Base-by-base conservation (phyloP, 2,888 invertebrate genomes). In the Gibbula magus region DNA sequence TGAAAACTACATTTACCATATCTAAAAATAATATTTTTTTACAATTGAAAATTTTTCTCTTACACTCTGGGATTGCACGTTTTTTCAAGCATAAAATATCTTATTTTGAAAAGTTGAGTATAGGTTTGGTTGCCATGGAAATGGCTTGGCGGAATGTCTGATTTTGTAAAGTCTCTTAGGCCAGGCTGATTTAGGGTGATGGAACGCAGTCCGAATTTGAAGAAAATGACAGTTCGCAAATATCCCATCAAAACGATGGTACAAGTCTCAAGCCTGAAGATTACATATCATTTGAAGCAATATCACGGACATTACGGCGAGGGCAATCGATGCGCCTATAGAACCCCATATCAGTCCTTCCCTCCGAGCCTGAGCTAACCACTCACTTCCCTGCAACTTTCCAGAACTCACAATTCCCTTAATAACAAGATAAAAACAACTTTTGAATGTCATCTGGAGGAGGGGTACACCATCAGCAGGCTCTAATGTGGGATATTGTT, bases 261-360 rank as follows among this genome's bases (percentile, higher is more conserved):
- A 35, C 70, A 70, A 70, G 35, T 39, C 70, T 35, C 39, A 39
- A 20, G 70, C 39, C 35, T 13, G 70, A 70, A 39, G 70, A 70
- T 70, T 70, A 70, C 70, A 70, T 70, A 70, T 70, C 70, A 70
- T 70, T 70, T 39, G 32, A 20, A 35, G 35, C 70, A 39, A 70
- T 70, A 70, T 70, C 70, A 70, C 7, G 35, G 70, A 70, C 70
- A 70, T 70, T 70, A 70, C 35, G 3, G 70, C n/a, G n/a, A 45
- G 70, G 70, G 35, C 70, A 70, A 70, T 70, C 70, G 39, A 70
- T 75, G 67, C 76, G 79, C 70, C 70, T 70, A 76, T 79, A 76
- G 67, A 75, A 53, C 70, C 32, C 35, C 73, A 70, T 70, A 67
- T 76, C 76, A 54, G 76, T 51, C 79, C 79, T n/a, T n/a, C 39